phyloP scores from a whole-genome alignment of 2,797 vertebrate species.

The Onychomys arenicola region DNA sequence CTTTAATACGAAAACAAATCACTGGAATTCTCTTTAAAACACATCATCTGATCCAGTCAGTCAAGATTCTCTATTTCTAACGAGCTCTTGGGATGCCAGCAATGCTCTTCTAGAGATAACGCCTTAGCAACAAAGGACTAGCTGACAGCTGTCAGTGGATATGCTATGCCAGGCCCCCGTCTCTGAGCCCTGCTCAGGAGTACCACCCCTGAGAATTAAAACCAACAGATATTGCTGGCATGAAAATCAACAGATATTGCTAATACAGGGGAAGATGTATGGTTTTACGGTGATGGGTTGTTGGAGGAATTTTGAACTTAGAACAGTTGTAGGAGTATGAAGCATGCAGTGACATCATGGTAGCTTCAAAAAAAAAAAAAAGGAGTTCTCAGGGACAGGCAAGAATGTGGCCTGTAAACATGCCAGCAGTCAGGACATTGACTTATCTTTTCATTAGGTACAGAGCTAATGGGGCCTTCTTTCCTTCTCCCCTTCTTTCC shows the following conservation, averaged over 20 bases:
- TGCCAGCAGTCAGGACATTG: background rate
- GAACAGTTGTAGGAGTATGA: background rate
- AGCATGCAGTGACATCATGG: background rate
- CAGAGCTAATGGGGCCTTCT: background rate
- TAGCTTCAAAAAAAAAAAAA: background rate
- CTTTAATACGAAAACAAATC: background rate
- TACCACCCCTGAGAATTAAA: background rate
- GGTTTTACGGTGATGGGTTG: background rate
- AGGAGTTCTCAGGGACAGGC: background rate
- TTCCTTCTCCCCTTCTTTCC: too few species aligned
- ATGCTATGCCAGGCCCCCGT: too few species aligned
- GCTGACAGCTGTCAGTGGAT: background rate
- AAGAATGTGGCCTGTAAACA: background rate
- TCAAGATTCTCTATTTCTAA: background rate
- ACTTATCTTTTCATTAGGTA: background rate
- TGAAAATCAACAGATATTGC: background rate
- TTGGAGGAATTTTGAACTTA: background rate
- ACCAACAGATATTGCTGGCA: background rate
- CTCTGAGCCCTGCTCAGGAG: background rate
- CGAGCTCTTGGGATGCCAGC: background rate
- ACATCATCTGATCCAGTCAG: background rate
- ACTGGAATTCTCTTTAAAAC: background rate
- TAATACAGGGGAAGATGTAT: background rate
- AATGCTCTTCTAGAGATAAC: background rate
- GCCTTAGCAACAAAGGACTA: background rate